These are phyloP conservation scores for Raja brachyura DNA, from an alignment of 2,113 vertebrate species.

Conservation along the genomic window DNA sequence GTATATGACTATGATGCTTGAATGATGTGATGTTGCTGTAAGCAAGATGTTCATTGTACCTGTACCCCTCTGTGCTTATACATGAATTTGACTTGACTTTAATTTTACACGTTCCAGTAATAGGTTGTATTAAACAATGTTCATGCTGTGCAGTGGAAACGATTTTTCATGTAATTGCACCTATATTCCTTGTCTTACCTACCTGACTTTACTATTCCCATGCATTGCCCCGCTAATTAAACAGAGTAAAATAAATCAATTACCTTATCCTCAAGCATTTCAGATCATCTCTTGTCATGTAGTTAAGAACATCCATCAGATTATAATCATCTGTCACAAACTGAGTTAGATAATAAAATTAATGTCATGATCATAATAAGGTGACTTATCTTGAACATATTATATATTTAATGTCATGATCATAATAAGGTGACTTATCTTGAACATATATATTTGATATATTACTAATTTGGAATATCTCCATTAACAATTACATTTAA, in stretches of 20 bases:
- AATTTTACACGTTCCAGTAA: background rate
- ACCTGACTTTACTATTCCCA: background rate
- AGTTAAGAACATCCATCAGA: conserved; percentile 76
- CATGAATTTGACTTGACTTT: no score
- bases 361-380: background rate
- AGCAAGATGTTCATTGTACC: no score
- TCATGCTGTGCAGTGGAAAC: background rate
- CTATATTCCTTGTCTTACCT: background rate
- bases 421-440: background rate
- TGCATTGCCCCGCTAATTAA: background rate
- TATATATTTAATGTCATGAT: background rate
- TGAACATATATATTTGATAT: no score
- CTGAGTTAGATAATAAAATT: conserved; percentile 44
- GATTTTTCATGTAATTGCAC: background rate
- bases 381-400: background rate
- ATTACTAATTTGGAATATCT: background rate
- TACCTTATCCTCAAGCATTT: conserved; percentile 89
- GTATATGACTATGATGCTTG: no score
- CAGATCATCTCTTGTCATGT: conserved; percentile 85
- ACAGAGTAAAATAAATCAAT: conserved; percentile 30
- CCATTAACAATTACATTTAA: background rate
- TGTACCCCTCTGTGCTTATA: no score
- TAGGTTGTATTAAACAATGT: background rate
- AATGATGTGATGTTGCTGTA: no score
- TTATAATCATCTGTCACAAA: conserved; percentile 80